A percentile compares a stretch with the other conserved stretches of the same genome.
These are phyloP conservation scores for Chelonus insularis DNA, from an alignment of 1,140 invertebrate species.

Conservation along the genomic window DNA sequence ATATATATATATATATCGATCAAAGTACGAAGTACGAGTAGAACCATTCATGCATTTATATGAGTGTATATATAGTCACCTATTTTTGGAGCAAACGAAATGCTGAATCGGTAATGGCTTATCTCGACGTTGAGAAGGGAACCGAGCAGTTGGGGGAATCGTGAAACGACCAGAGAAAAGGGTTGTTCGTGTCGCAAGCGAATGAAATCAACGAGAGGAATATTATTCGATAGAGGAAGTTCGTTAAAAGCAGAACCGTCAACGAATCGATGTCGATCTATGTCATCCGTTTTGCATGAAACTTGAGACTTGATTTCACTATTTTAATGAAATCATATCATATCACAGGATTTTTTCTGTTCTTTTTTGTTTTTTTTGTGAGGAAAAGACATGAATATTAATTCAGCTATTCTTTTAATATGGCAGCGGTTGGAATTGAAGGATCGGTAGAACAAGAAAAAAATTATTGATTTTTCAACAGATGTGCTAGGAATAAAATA, in stretches of 20 bases:
- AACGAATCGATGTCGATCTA: neutral
- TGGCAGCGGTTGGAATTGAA: too few relatives aligned
- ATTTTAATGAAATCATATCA: slow-evolving; percentile 11
- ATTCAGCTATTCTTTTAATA: too few relatives aligned
- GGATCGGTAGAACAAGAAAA: too few relatives aligned
- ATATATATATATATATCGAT: slow-evolving; percentile 13
- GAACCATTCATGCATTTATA: slow-evolving; percentile 13
- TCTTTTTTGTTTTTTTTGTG: too few relatives aligned
- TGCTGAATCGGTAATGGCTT: slow-evolving; percentile 29
- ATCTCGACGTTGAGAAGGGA: neutral
- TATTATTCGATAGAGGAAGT: slow-evolving; percentile 9
- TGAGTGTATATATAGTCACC: neutral
- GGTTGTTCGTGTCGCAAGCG: slow-evolving; percentile 8
- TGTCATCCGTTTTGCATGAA: slow-evolving; percentile 3
- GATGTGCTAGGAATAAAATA: too few relatives aligned
- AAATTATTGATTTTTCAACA: too few relatives aligned
- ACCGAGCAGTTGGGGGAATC: neutral
- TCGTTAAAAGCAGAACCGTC: slow-evolving; percentile 14
- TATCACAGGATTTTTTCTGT: neutral
- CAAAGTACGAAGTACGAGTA: neutral
- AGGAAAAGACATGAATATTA: too few relatives aligned
- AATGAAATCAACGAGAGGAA: slow-evolving; percentile 11
- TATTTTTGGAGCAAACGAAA: slow-evolving; percentile 15
- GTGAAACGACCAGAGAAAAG: slow-evolving; percentile 3
- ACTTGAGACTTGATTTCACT: neutral